Conservation (phyloP, 2,797 vertebrate species). For the Malacoctenus gilli region DNA sequence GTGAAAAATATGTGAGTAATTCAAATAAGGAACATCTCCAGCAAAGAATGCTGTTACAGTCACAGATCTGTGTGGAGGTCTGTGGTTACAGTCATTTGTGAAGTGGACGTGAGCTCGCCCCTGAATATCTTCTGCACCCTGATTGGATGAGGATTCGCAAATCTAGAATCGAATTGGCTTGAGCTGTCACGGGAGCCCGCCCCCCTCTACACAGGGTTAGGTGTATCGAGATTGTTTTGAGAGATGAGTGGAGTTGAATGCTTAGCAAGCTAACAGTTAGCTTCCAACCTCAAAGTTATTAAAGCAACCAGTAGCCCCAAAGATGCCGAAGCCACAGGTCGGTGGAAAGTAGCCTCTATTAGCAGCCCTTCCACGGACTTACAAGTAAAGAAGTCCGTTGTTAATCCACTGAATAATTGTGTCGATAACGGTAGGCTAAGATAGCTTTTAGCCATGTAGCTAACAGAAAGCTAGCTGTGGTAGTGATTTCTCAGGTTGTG, state of each 20-base stretch:
- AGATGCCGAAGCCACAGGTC: slow-evolving; percentile 76
- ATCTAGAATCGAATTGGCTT: slow-evolving; percentile 64
- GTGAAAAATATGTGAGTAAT: too few species aligned
- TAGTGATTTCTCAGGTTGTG: slow-evolving; percentile 37
- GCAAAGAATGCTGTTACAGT: not conserved
- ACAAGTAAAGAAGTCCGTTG: not conserved
- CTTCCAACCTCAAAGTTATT: slow-evolving; percentile 71
- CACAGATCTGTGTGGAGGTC: too few species aligned
- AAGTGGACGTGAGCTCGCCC: not conserved
- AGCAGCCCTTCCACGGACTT: not conserved
- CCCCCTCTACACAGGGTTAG: slow-evolving; percentile 56
- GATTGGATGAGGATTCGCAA: slow-evolving; percentile 48
- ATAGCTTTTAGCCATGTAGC: slow-evolving; percentile 55
- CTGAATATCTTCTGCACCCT: not conserved
- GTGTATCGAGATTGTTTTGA: slow-evolving; percentile 76
- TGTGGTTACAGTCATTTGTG: not conserved
- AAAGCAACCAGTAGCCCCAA: slow-evolving; percentile 43
- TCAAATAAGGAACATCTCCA: not conserved
- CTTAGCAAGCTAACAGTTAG: slow-evolving; percentile 70
- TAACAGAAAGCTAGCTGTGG: slow-evolving; percentile 52
- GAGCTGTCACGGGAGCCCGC: slow-evolving; percentile 4
- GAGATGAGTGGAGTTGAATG: slow-evolving; percentile 73
- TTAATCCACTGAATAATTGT: slow-evolving; percentile 33
- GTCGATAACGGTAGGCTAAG: slow-evolving; percentile 55
- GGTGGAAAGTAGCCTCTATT: slow-evolving; percentile 35